Evolutionary conservation across 2,113 vertebrate species (phyloP).

Genomic region (Erpornis zantholeuca): DNA sequence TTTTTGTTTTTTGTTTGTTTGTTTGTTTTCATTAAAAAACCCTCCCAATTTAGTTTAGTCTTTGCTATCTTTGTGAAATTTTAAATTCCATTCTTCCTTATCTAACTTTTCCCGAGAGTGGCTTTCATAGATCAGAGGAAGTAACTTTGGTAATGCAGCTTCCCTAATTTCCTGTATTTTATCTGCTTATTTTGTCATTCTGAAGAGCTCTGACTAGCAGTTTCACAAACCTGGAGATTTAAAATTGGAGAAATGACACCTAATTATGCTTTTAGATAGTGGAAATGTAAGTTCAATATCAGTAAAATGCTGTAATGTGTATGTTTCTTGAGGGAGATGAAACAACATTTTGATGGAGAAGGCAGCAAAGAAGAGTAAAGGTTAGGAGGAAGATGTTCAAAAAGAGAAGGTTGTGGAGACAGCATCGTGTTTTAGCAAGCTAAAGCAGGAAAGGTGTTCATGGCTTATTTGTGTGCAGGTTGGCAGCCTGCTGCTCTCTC

Average conservation of each 20-base stretch:
- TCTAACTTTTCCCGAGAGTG: neutral
- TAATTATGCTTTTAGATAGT: neutral
- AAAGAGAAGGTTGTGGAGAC: neutral
- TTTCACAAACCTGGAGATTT: neutral
- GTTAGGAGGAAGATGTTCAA: neutral
- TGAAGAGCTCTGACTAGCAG: neutral
- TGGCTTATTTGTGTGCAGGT: neutral
- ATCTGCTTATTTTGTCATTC: neutral
- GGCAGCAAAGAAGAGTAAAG: neutral
- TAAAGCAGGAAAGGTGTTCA: neutral
- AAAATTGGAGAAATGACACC: neutral
- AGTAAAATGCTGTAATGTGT: neutral
- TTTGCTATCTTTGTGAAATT: neutral
- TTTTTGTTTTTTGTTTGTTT: neutral
- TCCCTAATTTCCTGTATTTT: neutral
- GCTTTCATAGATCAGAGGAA: neutral
- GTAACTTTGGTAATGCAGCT: neutral
- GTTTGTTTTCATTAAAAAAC: neutral
- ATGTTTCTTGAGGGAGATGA: neutral
- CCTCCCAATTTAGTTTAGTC: neutral
- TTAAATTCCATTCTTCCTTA: neutral
- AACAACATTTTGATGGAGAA: neutral
- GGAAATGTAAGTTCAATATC: neutral
- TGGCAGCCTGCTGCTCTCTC: neutral
- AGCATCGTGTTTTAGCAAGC: neutral